Evolutionary conservation across 1,140 invertebrate species (phyloP), one percentile per base, ranked within the genome.

Genomic region (Drosophila obscura): DNA sequence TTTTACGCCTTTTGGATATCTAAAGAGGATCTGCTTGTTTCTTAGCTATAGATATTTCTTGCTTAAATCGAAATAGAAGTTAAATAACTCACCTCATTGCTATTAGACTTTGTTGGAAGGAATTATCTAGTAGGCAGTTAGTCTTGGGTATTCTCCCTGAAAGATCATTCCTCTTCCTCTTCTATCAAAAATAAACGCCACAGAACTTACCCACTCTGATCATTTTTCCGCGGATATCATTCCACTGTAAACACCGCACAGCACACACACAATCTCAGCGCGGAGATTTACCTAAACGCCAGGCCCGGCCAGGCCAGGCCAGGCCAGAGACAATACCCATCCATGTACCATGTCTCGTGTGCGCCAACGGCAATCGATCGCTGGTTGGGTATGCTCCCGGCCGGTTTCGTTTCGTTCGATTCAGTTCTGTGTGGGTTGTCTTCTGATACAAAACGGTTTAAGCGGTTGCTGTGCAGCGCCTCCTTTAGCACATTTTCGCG

Each of bases 381-480:
- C 59, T 65, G 77, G 66, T 62, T 65, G 65, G 72, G 58, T 69
- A 49, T 60, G 58, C 69, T 75, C 72, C 64, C 64, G 53, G 53
- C 58, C 61, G 57, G 68, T 59, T 80, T 62, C 72, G 8, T 45
- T 56, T 15, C 22, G 26, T 76, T n/a, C n/a, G n/a, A n/a, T n/a
- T 91, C 55, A 91, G 90, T 91, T 88, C 80, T 73, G 77, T 90
- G 82, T 91, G 85, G 85, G 77, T 72, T 88, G 77, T 88, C 90
- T 90, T 77, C 57, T 39, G 11, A 4, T 39, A 39, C 73, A 65
- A 77, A 88, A 69, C 75, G 82, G 77, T 74, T 73, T 65, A 16
- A 58, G 58, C 48, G 68, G 59, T 43, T 8, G 26, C 35, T 51
- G 66, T 49, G 64, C 60, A 22, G 61, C 19, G 15, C 13, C 26